Base-by-base conservation (phyloP, 2,888 invertebrate genomes). In the Hydriomena furcata region DNA sequence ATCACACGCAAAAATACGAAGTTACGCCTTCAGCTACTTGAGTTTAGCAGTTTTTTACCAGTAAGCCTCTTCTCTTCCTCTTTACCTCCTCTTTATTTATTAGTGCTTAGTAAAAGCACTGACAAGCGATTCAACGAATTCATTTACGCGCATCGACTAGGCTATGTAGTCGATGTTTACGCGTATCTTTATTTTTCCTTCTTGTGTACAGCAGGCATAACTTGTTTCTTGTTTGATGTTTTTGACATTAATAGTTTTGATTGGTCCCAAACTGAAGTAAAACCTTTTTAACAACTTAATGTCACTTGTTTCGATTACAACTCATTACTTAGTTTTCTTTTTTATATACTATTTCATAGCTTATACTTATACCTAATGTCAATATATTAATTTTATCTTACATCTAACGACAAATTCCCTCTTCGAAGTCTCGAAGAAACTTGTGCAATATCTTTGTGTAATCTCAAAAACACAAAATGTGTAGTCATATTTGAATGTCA, bases 391-490 rank as follows among this genome's bases (percentile, higher is more conserved):
- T n/a, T n/a, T 58, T 46, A 44, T 12, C 21, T 34, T 28, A 35
- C 10, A 31, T 46, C 42, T 32, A 54, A 37, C 45, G 28, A 41
- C 55, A 55, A 57, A 57, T 49, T 55, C 44, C 46, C 50, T 52
- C 40, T 68, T n/a, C n/a, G n/a, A n/a, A 64, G 37, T 64, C 59
- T 66, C 60, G 58, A 55, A 41, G 23, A 47, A 56, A 46, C 38
- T 59, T 58, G 40, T 48, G 48, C 55, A 46, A 31, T 37, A 30
- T 24, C 24, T 17, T 17, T 13, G 40, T 21, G 30, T 28, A 23
- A 17, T 7, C 24, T 27, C 11, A 27, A 27, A 32, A 34, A 17
- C 20, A 32, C 41, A 34, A 37, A 49, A 21, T 27, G 4, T 31
- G 30, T 27, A 5, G 17, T 31, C 12, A 6, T 8, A 20, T 30